Conservation (phyloP, 2,797 vertebrate species). For the Pteronotus mesoamericanus region DNA sequence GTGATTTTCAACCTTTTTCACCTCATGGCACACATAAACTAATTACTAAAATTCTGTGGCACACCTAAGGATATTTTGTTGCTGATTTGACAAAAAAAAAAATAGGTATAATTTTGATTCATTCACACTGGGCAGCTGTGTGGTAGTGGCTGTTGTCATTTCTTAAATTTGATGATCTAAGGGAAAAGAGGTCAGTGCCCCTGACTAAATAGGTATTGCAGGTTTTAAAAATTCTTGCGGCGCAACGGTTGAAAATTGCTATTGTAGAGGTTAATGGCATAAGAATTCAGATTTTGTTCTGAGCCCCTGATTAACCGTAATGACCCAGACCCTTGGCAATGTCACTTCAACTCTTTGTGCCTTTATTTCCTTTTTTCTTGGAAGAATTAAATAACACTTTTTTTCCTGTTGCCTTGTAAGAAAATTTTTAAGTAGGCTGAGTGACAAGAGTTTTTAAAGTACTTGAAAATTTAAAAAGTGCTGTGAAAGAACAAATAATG, state of each 20-base stretch:
- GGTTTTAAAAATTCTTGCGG: background rate
- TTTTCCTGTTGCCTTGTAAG: background rate
- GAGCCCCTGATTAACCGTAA: background rate
- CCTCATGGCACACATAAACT: background rate
- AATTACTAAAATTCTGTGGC: background rate
- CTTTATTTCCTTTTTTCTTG: background rate
- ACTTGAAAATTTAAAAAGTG: slow-evolving; percentile 38
- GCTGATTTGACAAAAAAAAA: background rate
- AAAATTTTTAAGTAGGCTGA: slow-evolving; percentile 16
- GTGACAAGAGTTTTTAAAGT: slow-evolving; percentile 35
- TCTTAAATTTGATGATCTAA: background rate
- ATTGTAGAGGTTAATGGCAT: background rate
- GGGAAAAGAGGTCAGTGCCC: background rate
- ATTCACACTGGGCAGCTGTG: no score
- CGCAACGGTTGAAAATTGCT: background rate
- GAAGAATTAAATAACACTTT: background rate
- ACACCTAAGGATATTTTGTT: background rate
- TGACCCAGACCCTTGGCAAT: background rate
- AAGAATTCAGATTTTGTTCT: background rate
- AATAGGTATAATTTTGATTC: background rate
- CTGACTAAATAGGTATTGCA: background rate
- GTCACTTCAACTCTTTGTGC: background rate
- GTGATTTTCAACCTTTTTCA: background rate
- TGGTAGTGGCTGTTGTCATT: background rate
- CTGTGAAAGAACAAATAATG: background rate